Evolutionary conservation across 2,113 vertebrate genomes (phyloP), one percentile per base, ranked within the genome.

Genomic region (Scomber japonicus): DNA sequence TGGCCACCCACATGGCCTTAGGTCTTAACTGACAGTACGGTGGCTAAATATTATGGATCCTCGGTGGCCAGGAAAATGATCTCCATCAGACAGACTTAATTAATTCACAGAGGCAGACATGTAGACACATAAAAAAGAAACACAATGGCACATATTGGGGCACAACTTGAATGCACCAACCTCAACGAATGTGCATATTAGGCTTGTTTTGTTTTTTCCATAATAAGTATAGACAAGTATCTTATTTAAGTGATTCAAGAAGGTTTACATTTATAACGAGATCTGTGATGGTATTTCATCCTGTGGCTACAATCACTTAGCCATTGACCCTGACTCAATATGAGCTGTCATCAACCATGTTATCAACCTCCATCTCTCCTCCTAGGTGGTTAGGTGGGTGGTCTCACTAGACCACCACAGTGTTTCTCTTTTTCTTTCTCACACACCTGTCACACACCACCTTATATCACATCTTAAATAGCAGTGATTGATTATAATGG

Each of bases 1-100:
- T 85, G 91, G 80, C 92, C 93, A 94, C 93, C 93, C 91, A 92
- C 89, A 71, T 49, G 68, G 86, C 72, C 66, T 61, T 9, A 31
- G 66, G 60, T 46, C 77, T 71, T 3, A 71, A 55, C 81, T 59
- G 82, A 73, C 75, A 76, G 68, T 88, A 85, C 50, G 70, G 82
- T 77, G 78, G 70, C 87, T 81, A 90, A 92, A 92, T 94, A 93
- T 93, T 93, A 84, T 91, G 80, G 73, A 80, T 83, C 78, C 57
- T 78, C 14, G 59, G 79, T 76, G 82, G 74, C 78, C 78, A 46
- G 75, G 75, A 80, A 89, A 73, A 70, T 5, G 27, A 89, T 81
- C 75, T 82, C 71, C 13, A 46, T 80, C 64, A 55, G 67, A 45
- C 48, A 30, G 73, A 68, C 59, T 76, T 82, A 50, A 80, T 88